These are phyloP conservation scores for Umimayanthus kanabou DNA, from an alignment of 92 coral and sea anemone species.

Conservation along the genomic window DNA sequence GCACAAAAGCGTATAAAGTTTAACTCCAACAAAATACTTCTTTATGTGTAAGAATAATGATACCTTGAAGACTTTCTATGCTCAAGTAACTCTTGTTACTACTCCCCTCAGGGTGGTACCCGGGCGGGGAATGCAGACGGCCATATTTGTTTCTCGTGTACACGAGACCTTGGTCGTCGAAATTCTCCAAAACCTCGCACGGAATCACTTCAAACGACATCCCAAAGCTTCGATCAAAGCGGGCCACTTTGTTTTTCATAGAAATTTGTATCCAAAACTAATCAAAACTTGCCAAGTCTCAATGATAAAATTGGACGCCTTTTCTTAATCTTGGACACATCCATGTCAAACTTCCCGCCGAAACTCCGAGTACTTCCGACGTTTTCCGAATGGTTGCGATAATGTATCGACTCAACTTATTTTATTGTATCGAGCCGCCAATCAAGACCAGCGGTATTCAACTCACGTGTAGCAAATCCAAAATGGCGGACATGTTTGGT, in stretches of 20 bases:
- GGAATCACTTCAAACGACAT: constrained; percentile 53
- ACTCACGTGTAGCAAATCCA: constrained; percentile 33
- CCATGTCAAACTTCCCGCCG: constrained; percentile 26
- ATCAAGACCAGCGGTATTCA: constrained; percentile 22
- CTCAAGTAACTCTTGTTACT: constrained; percentile 26
- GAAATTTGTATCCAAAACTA: background rate
- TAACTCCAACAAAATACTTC: background rate
- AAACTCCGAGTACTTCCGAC: background rate
- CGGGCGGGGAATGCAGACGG: constrained; percentile 78
- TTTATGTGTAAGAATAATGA: background rate
- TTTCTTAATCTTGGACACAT: background rate
- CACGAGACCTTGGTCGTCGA: constrained; percentile 76
- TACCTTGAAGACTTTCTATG: constrained; percentile 45
- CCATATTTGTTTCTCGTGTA: constrained; percentile 91
- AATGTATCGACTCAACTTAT: background rate
- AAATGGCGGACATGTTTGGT: constrained; percentile 90
- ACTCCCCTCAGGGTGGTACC: constrained; percentile 46
- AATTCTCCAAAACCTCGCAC: constrained; percentile 35
- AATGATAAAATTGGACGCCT: background rate
- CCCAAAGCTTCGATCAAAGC: background rate
- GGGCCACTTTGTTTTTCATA: background rate
- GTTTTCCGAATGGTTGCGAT: constrained; percentile 10
- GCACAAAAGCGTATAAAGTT: background rate
- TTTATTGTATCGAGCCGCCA: background rate
- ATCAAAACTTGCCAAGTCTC: background rate